Evolutionary conservation across 2,888 invertebrate species (phyloP), one percentile per base, ranked within the genome.

Genomic region (Mermis nigrescens): DNA sequence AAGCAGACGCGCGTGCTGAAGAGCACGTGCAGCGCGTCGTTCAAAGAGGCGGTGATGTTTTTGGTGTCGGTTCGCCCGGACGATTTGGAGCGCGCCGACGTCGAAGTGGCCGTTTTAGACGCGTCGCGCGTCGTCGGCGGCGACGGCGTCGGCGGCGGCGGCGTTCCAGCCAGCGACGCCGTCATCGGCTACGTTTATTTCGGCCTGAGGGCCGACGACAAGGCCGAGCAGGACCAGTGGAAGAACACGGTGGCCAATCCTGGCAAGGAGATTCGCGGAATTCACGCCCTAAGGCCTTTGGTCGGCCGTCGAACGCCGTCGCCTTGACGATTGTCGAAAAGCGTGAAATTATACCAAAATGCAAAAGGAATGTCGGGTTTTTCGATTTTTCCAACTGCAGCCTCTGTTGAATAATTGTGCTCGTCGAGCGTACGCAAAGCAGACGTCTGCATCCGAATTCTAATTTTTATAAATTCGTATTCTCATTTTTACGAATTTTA

Each of bases 211-310:
- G 72, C 74, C 15, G 68, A 70, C 12, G 75, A 75, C 62, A 74
- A 74, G 31, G 67, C 69, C 45, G 72, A 71, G 60, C 63, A 70
- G 15, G 69, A 69, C 22, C 73, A 74, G 58, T 75, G 75, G 75
- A 69, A 71, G 53, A 69, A 71, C 48, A 69, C 71, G 15, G 63
- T 74, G n/a, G 69, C 72, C 56, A 69, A 71, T 58, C 68, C 71
- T 7, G 73, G 72, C 26, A 68, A 70, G 53, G 69, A 70, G 60
- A 63, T 69, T 56, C 68, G 69, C 46, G 68, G 67, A 12, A 69
- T 68, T 65, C 73, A 74, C 60, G 67, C 68, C 58, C 66, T 75
- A 46, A 68, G 24, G 31, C n/a, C n/a, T n/a, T n/a, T n/a, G n/a
- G n/a, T n/a, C n/a, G n/a, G n/a, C n/a, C n/a, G n/a, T n/a, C n/a